Percentiles rank a stretch among this genome's conserved stretches.
phyloP scores from a whole-genome alignment of 1,140 invertebrate genomes.

The Drosophila nebulosa region DNA sequence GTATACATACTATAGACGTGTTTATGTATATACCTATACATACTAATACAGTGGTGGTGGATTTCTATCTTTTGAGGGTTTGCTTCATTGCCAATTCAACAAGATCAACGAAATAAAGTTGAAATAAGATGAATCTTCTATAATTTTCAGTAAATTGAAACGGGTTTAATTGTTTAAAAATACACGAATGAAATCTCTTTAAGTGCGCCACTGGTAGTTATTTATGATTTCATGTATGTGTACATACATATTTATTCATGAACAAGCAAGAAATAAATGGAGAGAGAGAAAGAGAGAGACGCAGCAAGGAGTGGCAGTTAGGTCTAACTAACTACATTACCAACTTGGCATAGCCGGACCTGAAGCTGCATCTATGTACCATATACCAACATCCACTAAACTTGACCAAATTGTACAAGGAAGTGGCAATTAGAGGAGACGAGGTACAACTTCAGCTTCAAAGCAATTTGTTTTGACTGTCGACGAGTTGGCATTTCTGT shows the following conservation, averaged over 20 bases:
- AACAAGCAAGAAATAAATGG: neutral
- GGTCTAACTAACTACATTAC: conserved; percentile 57
- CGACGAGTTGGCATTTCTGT: neutral
- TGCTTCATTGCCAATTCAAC: too few species aligned
- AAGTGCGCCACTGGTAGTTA: neutral
- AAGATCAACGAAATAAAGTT: neutral
- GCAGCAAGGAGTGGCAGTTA: neutral
- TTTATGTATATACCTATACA: neutral
- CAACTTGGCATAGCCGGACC: conserved; percentile 58
- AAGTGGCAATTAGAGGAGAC: conserved; percentile 25
- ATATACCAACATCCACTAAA: conserved; percentile 47
- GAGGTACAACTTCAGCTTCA: neutral
- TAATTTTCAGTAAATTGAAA: too few species aligned
- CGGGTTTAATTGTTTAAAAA: too few species aligned
- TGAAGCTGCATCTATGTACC: conserved; percentile 60
- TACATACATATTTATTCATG: conserved; percentile 41
- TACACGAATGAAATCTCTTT: neutral
- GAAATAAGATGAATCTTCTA: neutral
- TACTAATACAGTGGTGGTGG: neutral
- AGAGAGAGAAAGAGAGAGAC: conserved; percentile 8
- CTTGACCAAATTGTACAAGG: conserved; percentile 76
- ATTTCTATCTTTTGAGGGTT: too few species aligned
- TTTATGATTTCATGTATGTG: neutral
- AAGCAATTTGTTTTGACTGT: conserved; percentile 41
- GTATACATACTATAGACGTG: neutral